Base-by-base conservation (phyloP, 2,888 invertebrate species). In the Aleiodes leptofemur region DNA sequence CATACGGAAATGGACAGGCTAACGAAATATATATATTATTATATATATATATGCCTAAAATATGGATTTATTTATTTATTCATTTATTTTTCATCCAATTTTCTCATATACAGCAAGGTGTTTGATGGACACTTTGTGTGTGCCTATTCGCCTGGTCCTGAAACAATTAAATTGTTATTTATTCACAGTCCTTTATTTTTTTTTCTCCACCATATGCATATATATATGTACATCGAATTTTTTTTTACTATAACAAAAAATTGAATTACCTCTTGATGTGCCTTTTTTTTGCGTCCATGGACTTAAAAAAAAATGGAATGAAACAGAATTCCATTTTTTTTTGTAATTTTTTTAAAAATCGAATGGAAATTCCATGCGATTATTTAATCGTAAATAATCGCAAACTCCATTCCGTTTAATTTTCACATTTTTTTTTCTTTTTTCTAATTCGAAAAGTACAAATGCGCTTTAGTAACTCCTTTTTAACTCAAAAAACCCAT, bases 161-260 rank as follows among this genome's bases (percentile, higher is more conserved):
- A 48, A 23, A 64, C 85, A 83, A 83, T 83, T 86, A 86, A 88
- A 87, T 87, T 83, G 81, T 83, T 84, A 82, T 81, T 83, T 85
- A 83, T 85, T 86, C 23, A 86, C 84, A 86, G 84, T 84, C 85
- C 84, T 83, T 34, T 34, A 6, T 82, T 84, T 81, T 84, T 84
- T 85, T 86, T 83, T 86, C 86, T 85, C 82, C 83, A 85, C 80
- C 84, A 84, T 82, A 82, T 85, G 83, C 23, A 23, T 34, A 34
- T 85, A 83, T 83, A 82, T 81, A 53, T 74, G 78, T 77, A 78
- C 77, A 78, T 78, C 78, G 74, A 77, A 82, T 79, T 23, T 82
- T 79, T 82, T 79, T 79, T 81, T 82, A 23, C 43, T 57, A 70
- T 56, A 70, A 56, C 53, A 70, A 56, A 16, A 16, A 34, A 69